These are phyloP conservation scores for Phrynocephalus vlangalii DNA, from an alignment of 2,797 vertebrate species.

Conservation along the genomic window DNA sequence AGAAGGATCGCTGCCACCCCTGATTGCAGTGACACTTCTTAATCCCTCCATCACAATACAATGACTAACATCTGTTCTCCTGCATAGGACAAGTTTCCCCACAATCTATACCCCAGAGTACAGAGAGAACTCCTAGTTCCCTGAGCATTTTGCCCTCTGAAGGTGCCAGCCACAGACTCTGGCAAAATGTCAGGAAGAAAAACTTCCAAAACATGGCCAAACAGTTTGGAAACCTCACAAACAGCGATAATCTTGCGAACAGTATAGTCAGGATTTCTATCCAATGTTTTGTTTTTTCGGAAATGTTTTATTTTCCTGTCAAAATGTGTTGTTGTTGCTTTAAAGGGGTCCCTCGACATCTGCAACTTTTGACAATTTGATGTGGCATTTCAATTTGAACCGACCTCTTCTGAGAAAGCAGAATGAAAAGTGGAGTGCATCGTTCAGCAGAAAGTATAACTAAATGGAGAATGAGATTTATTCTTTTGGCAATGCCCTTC, in stretches of 20 bases:
- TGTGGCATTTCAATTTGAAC: conserved; percentile 21
- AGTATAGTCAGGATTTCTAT: background rate
- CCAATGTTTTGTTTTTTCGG: background rate
- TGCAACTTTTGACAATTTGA: background rate
- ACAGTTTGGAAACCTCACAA: too few relatives aligned
- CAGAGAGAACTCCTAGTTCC: too few relatives aligned
- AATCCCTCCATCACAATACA: too few relatives aligned
- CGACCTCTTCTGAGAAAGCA: conserved; percentile 16
- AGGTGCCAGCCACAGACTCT: too few relatives aligned
- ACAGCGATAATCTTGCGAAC: background rate
- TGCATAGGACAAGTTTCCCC: too few relatives aligned
- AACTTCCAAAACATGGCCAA: too few relatives aligned
- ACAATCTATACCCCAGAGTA: too few relatives aligned
- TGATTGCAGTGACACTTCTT: too few relatives aligned
- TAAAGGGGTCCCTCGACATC: background rate
- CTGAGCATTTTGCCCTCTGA: too few relatives aligned
- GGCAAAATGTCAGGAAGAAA: too few relatives aligned
- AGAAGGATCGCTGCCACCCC: too few relatives aligned
- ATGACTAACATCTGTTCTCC: too few relatives aligned
- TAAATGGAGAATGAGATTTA: background rate
- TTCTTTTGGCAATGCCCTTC: background rate
- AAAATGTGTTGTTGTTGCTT: background rate
- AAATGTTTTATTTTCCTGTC: background rate
- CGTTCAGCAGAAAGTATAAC: conserved; percentile 13
- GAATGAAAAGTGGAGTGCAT: background rate